Conservation (phyloP, 2,797 vertebrate species). For the Thripadectes ignobilis region DNA sequence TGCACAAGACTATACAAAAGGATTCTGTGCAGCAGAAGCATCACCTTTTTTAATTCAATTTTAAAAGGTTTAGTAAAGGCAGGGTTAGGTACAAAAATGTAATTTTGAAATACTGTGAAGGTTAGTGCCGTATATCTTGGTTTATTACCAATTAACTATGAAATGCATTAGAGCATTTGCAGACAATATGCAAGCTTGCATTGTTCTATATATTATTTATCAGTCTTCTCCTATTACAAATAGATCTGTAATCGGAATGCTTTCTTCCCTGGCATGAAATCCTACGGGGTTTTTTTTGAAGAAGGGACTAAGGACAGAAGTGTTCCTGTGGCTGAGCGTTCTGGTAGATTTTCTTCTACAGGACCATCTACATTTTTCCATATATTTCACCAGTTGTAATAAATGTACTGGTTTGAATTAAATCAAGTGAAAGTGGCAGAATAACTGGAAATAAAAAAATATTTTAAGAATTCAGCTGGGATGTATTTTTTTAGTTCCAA, state of each 20-base stretch:
- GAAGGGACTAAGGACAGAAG: neutral
- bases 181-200: conserved; percentile 20
- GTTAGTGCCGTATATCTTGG: neutral
- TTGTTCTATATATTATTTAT: conserved; percentile 61
- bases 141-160: conserved; percentile 17
- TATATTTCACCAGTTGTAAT: neutral
- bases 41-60: neutral
- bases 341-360: neutral
- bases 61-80: neutral
- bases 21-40: neutral
- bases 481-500: neutral
- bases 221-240: conserved; percentile 46
- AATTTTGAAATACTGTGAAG: neutral
- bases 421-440: neutral
- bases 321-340: neutral
- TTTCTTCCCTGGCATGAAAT: neutral
- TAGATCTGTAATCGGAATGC: conserved; percentile 19
- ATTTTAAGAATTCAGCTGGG: neutral
- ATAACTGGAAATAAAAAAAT: neutral
- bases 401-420: neutral
- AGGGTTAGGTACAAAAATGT: neutral
- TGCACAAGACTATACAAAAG: neutral
- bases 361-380: neutral
- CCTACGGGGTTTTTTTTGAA: neutral
- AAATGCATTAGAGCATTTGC: conserved; percentile 39